Percentiles rank a stretch among this genome's conserved stretches.
phyloP scores from a whole-genome alignment of 2,888 invertebrate genomes.

The Tubulanus polymorphus region DNA sequence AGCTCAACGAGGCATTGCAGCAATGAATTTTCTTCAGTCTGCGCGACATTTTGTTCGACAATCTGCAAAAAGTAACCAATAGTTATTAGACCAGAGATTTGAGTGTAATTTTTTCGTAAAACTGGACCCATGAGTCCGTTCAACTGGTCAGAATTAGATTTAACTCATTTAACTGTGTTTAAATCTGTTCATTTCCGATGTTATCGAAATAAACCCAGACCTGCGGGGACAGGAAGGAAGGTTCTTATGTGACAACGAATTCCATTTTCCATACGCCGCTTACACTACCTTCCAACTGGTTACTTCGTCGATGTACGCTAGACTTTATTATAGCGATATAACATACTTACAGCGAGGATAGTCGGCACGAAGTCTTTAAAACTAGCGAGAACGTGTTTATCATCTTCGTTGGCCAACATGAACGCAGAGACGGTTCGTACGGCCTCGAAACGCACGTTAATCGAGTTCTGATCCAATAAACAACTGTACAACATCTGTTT shows the following conservation, averaged over 20 bases:
- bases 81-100: too few species aligned
- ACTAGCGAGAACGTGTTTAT: constrained; percentile 81
- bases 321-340: neutral
- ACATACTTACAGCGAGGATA: constrained; percentile 49
- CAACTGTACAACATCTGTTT: constrained; percentile 91
- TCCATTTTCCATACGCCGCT: too few species aligned
- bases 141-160: neutral
- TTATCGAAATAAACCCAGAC: too few species aligned
- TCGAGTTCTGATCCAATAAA: constrained; percentile 67
- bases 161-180: neutral
- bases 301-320: too few species aligned
- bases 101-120: too few species aligned
- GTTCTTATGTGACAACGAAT: too few species aligned
- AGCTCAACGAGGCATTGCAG: constrained; percentile 91
- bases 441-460: constrained; percentile 57
- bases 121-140: too few species aligned
- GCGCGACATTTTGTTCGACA: constrained; percentile 75
- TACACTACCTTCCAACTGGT: too few species aligned
- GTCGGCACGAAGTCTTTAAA: constrained; percentile 77
- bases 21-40: constrained; percentile 79
- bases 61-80: constrained; percentile 55
- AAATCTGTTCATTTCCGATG: neutral
- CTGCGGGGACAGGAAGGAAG: too few species aligned
- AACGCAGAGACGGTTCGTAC: constrained; percentile 64
- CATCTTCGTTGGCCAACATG: constrained; percentile 88